Evolutionary conservation across 2,797 vertebrate genomes (phyloP).

Genomic region (Danio kyathit): DNA sequence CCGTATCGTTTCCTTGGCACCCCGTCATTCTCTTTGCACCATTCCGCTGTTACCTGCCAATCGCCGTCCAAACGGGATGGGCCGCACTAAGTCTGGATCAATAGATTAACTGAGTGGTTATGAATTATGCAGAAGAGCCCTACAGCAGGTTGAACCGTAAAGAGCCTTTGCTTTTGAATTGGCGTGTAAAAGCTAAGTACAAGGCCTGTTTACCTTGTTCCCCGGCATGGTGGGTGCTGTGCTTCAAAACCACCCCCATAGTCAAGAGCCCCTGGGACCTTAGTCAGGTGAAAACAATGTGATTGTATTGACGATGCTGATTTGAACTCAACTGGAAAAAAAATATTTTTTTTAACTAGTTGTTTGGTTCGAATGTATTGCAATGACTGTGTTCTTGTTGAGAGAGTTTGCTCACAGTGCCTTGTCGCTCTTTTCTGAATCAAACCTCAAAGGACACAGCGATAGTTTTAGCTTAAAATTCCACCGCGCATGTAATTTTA

Average conservation of each 20-base stretch:
- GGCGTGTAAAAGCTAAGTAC: conserved; percentile 84
- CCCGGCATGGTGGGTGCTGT: conserved; percentile 52
- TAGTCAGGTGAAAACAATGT: conserved; percentile 27
- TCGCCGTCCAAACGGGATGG: conserved; percentile 50
- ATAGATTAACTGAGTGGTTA: conserved; percentile 86
- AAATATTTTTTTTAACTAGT: background rate
- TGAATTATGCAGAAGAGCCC: conserved; percentile 81
- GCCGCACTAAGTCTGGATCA: conserved; percentile 70
- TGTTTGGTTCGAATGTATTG: background rate
- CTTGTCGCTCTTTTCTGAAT: conserved; percentile 25
- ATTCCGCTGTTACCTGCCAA: conserved; percentile 61
- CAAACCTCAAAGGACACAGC: conserved; percentile 26
- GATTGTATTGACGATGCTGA: conserved; percentile 2
- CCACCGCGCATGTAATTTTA: conserved; percentile 36
- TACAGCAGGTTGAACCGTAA: conserved; percentile 83
- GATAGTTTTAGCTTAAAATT: conserved; percentile 36
- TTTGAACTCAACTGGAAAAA: conserved; percentile 6
- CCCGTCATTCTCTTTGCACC: conserved; percentile 23
- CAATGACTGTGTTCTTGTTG: background rate
- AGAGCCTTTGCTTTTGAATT: conserved; percentile 79
- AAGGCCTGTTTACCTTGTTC: conserved; percentile 80
- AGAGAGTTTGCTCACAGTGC: conserved; percentile 11
- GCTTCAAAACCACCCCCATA: conserved; percentile 17
- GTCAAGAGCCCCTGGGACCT: conserved; percentile 19
- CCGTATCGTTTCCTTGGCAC: conserved; percentile 31